Evolutionary conservation across 1,140 invertebrate genomes (phyloP).

Genomic region (Drosophila bocki): DNA sequence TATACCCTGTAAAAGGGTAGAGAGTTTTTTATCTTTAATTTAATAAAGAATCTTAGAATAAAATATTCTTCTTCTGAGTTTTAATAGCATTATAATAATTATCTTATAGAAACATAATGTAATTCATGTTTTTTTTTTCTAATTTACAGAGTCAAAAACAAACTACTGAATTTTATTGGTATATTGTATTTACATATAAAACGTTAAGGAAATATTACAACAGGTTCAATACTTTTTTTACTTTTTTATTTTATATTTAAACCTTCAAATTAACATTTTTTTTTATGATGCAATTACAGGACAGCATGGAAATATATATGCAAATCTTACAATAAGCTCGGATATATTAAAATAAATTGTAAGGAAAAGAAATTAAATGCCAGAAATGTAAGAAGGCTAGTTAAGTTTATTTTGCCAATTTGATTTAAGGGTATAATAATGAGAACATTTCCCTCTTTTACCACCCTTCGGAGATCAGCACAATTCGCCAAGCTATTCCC

Average conservation of each 20-base stretch:
- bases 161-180: no score
- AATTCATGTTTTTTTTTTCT: no score
- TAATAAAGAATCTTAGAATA: no score
- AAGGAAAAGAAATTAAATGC: neutral
- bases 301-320: neutral
- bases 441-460: conserved; percentile 4
- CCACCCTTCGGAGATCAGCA: conserved; percentile 10
- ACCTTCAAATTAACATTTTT: no score
- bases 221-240: no score
- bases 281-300: neutral
- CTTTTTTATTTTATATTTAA: neutral
- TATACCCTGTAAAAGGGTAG: conserved; percentile 24
- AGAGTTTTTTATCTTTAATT: no score
- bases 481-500: conserved; percentile 34
- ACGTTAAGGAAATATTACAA: no score
- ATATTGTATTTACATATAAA: no score
- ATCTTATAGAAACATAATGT: no score
- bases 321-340: neutral
- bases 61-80: neutral
- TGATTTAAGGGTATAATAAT: conserved; percentile 14
- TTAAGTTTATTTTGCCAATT: conserved; percentile 12
- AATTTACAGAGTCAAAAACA: no score
- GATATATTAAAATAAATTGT: neutral
- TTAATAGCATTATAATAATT: neutral
- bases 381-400: neutral